A percentile compares a stretch with the other conserved stretches of the same genome.
Evolutionary conservation across 2,113 vertebrate species (phyloP).

Genomic region (Oceanodroma tethys): DNA sequence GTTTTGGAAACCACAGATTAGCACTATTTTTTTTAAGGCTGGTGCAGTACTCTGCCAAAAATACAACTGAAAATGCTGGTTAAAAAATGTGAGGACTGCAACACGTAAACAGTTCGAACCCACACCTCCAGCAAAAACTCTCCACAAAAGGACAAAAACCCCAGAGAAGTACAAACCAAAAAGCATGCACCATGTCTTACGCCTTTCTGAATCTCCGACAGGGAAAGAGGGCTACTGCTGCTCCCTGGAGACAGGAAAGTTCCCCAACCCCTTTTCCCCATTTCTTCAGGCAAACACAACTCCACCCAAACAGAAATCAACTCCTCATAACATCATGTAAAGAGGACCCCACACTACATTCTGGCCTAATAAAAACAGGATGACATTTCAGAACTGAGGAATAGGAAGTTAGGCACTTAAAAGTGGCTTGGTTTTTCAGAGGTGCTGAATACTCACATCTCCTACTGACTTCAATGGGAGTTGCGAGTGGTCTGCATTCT

Average conservation of each 20-base stretch:
- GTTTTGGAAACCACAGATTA: background rate
- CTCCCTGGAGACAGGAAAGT: background rate
- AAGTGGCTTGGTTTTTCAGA: constrained; percentile 62
- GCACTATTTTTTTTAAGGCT: background rate
- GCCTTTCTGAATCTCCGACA: background rate
- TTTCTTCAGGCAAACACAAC: background rate
- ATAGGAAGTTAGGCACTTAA: background rate
- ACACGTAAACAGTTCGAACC: background rate
- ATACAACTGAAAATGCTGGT: background rate
- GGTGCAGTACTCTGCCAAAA: background rate
- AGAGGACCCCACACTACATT: background rate
- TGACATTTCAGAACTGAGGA: background rate
- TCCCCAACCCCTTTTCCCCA: background rate
- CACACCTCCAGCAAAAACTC: background rate
- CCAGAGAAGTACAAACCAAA: background rate
- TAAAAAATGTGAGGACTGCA: background rate
- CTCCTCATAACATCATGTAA: background rate
- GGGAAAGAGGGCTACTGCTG: background rate
- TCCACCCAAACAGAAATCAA: background rate
- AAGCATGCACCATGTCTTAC: accelerated
- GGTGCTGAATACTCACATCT: constrained; percentile 70
- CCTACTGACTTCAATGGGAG: constrained; percentile 70
- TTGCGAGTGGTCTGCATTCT: constrained; percentile 66
- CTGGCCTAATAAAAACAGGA: background rate
- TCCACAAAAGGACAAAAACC: background rate